phyloP scores from a whole-genome alignment of 2,888 invertebrate genomes.

The Campoplex nolae region DNA sequence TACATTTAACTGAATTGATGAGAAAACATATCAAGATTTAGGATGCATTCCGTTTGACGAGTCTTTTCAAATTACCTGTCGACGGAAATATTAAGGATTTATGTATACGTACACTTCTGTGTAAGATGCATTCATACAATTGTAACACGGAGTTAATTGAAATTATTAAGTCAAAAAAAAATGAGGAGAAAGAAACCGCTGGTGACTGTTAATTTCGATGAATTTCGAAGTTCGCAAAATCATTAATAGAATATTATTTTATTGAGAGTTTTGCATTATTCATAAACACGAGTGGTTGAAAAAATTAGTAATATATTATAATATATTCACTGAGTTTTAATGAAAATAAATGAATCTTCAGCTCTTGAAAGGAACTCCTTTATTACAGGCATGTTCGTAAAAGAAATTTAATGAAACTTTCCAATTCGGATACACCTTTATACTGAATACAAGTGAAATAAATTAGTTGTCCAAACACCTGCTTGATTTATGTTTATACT shows the following conservation, averaged over 20 bases:
- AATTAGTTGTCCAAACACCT: no score
- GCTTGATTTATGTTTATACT: no score
- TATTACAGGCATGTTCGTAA: no score
- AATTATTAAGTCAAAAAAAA: not conserved
- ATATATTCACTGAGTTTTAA: not conserved
- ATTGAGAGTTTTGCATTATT: not conserved
- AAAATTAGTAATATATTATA: not conserved
- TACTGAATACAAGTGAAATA: no score
- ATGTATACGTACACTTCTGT: not conserved
- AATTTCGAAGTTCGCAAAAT: not conserved
- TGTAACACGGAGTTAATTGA: not conserved
- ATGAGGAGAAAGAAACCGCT: not conserved
- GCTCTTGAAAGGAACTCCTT: no score
- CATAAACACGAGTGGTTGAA: not conserved
- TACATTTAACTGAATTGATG: conserved; percentile 38
- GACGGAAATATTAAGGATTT: conserved; percentile 33
- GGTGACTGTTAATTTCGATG: not conserved
- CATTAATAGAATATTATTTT: not conserved
- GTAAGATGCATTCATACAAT: not conserved
- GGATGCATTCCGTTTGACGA: conserved; percentile 54
- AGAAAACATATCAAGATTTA: conserved; percentile 58
- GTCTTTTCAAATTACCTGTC: conserved; percentile 29
- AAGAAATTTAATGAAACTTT: no score
- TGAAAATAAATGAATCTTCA: not conserved
- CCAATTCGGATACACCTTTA: no score